Evolutionary conservation across 2,888 invertebrate genomes (phyloP).

Genomic region (Coleophora flavipennella): DNA sequence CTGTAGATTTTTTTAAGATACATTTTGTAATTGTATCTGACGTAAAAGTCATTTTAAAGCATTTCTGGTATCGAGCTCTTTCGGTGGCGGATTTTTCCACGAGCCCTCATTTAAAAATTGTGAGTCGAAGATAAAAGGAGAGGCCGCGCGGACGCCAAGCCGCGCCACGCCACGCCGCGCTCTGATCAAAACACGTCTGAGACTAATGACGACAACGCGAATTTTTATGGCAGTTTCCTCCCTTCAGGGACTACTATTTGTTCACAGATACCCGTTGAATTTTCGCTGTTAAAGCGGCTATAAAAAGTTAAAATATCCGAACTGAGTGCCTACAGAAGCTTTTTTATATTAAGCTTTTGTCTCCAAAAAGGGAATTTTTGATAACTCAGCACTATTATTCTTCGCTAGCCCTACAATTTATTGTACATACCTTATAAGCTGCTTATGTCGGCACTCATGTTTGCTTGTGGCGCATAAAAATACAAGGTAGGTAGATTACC

Average conservation of each 20-base stretch:
- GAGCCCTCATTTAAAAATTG: slow-evolving; percentile 40
- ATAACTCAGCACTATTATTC: no score
- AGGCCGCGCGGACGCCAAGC: slow-evolving; percentile 25
- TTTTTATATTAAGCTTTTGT: no score
- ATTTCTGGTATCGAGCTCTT: slow-evolving; percentile 31
- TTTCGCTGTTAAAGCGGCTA: slow-evolving; percentile 42
- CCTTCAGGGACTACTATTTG: slow-evolving; percentile 53
- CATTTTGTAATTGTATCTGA: slow-evolving; percentile 15
- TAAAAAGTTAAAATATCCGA: slow-evolving; percentile 48
- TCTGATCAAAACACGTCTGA: slow-evolving; percentile 66
- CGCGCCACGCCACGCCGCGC: no score
- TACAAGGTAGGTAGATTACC: no score
- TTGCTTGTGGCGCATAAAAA: no score
- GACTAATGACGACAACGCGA: slow-evolving; percentile 61
- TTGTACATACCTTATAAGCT: no score
- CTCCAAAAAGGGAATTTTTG: no score
- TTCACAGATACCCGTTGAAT: slow-evolving; percentile 50
- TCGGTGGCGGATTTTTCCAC: slow-evolving; percentile 33
- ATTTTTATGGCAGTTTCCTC: slow-evolving; percentile 59
- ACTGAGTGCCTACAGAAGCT: slow-evolving; percentile 28
- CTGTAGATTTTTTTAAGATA: no score
- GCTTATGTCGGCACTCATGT: no score
- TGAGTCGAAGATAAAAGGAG: slow-evolving; percentile 43
- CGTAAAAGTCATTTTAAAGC: slow-evolving; percentile 21
- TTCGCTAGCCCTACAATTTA: no score